Conservation (phyloP, 2,113 vertebrate genomes). For the Lepus timidus region DNA sequence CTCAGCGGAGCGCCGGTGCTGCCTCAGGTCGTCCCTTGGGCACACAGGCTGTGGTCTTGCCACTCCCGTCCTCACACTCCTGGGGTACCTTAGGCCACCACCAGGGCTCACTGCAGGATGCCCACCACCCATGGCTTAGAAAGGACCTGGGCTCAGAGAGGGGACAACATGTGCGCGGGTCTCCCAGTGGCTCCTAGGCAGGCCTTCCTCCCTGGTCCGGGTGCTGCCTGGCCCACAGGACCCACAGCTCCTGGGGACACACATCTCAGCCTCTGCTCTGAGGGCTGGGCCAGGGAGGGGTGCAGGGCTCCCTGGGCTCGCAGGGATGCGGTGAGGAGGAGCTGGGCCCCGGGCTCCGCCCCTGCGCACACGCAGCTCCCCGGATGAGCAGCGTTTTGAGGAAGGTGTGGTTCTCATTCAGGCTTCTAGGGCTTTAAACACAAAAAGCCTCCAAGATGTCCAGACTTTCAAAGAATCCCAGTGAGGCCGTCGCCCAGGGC, state of each 20-base stretch:
- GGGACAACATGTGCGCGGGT: neutral
- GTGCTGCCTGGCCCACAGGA: neutral
- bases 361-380: neutral
- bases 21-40: neutral
- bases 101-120: neutral
- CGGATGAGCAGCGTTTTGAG: neutral
- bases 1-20: neutral
- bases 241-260: neutral
- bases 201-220: neutral
- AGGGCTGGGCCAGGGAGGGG: neutral
- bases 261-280: neutral
- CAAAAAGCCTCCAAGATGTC: neutral
- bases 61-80: neutral
- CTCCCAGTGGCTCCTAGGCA: neutral
- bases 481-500: neutral
- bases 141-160: neutral
- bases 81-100: neutral
- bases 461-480: conserved; percentile 38
- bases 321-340: neutral
- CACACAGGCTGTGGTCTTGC: neutral
- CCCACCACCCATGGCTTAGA: neutral
- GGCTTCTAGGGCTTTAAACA: neutral
- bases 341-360: neutral
- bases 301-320: too few species aligned
- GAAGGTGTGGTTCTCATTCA: conserved; percentile 19